These are phyloP conservation scores for Philonicus albiceps DNA, from an alignment of 2,888 invertebrate genomes.

Conservation along the genomic window DNA sequence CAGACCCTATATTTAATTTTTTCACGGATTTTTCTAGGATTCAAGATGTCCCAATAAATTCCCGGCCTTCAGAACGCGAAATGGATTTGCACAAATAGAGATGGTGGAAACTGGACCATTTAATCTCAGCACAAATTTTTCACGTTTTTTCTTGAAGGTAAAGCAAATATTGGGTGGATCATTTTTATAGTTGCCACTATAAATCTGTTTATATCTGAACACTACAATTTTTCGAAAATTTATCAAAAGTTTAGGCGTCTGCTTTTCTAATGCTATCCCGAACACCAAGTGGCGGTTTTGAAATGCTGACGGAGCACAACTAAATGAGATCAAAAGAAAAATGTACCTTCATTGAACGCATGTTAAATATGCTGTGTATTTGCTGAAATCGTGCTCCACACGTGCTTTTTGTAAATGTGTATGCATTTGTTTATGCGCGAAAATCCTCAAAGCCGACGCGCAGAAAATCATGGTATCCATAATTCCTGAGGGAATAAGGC, in stretches of 20 bases:
- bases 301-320: constrained; percentile 11
- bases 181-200: neutral
- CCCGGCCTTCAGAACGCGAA: neutral
- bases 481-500: constrained; percentile 15
- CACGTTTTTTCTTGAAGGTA: neutral
- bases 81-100: neutral
- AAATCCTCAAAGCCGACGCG: constrained; percentile 39
- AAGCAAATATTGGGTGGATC: neutral
- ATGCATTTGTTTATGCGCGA: constrained; percentile 52
- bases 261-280: neutral
- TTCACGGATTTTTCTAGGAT: neutral
- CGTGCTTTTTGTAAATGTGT: neutral
- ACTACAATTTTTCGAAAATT: neutral
- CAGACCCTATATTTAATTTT: neutral
- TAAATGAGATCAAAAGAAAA: constrained; percentile 10
- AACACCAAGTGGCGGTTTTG: neutral
- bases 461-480: constrained; percentile 45
- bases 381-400: neutral
- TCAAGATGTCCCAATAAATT: neutral
- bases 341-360: constrained; percentile 6
- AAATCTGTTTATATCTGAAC: neutral
- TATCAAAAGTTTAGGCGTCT: neutral
- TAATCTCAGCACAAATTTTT: neutral
- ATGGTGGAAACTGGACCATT: constrained; percentile 3
- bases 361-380: neutral